phyloP scores from a whole-genome alignment of 2,888 invertebrate species.

The Tipula lateralis region DNA sequence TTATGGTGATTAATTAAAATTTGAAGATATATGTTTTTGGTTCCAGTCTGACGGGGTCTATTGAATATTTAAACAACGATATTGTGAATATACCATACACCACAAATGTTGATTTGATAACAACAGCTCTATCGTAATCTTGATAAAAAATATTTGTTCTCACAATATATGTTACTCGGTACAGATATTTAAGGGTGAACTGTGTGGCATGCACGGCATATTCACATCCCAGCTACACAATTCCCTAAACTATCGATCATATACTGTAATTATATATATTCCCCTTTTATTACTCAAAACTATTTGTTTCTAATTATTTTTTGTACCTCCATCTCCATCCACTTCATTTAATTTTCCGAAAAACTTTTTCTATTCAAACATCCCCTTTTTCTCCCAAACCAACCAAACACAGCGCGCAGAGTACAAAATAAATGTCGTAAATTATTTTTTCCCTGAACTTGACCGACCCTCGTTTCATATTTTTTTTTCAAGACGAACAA shows the following conservation, averaged over 20 bases:
- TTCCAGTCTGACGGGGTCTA: background rate
- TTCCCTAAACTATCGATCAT: background rate
- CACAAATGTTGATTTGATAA: background rate
- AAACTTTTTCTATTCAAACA: background rate
- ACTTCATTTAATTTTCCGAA: background rate
- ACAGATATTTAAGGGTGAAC: background rate
- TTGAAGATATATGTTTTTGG: background rate
- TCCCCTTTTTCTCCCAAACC: background rate
- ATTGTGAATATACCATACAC: no score
- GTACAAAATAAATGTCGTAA: background rate
- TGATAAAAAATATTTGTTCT: background rate
- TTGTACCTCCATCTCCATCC: background rate
- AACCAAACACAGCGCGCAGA: background rate
- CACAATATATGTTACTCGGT: background rate
- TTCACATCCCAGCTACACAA: background rate
- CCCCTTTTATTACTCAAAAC: background rate
- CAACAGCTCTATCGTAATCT: background rate
- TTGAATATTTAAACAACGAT: background rate
- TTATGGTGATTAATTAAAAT: background rate
- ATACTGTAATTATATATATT: background rate
- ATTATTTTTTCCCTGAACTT: slow-evolving; percentile 5
- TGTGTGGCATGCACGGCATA: background rate
- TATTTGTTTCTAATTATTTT: background rate
- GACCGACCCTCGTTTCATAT: background rate
- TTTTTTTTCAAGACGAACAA: background rate